Conservation (phyloP, 2,888 invertebrate species). For the Clostera curtula region DNA sequence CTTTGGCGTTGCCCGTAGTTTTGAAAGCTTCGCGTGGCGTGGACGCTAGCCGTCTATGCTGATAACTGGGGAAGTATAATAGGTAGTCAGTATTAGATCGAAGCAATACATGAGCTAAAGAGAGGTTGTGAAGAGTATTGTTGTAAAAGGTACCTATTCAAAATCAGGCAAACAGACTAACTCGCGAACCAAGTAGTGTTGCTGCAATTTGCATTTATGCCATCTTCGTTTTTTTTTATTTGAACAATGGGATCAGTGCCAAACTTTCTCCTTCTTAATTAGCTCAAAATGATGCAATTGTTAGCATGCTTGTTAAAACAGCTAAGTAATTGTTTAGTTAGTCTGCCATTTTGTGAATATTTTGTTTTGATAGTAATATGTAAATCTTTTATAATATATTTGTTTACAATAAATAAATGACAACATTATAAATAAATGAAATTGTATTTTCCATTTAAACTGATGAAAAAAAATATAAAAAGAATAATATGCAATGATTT, state of each 20-base stretch:
- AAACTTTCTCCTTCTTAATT: slow-evolving; percentile 72
- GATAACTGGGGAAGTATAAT: slow-evolving; percentile 23
- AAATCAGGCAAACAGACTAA: slow-evolving; percentile 70
- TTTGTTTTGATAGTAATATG: slow-evolving; percentile 76
- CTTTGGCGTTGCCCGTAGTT: slow-evolving; percentile 57
- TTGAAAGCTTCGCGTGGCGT: slow-evolving; percentile 34
- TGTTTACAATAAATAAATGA: slow-evolving; percentile 75
- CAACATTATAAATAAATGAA: slow-evolving; percentile 75
- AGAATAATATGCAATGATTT: slow-evolving; percentile 73
- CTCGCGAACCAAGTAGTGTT: slow-evolving; percentile 55
- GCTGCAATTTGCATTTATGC: slow-evolving; percentile 72
- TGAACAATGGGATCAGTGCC: slow-evolving; percentile 73
- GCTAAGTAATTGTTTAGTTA: slow-evolving; percentile 73
- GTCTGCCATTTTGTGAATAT: slow-evolving; percentile 76
- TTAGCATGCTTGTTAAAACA: slow-evolving; percentile 71
- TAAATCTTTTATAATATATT: slow-evolving; percentile 76
- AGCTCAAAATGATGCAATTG: slow-evolving; percentile 74
- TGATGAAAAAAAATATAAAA: slow-evolving; percentile 75
- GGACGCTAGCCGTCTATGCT: slow-evolving; percentile 21
- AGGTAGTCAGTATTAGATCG: slow-evolving; percentile 62
- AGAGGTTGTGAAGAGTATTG: slow-evolving; percentile 70
- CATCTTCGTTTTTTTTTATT: slow-evolving; percentile 64
- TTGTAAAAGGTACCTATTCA: slow-evolving; percentile 74
- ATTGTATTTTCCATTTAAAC: slow-evolving; percentile 76
- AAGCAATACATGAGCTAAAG: slow-evolving; percentile 61